A percentile compares a stretch with the other conserved stretches of the same genome.
phyloP scores from a whole-genome alignment of 2,888 invertebrate species.

The Nycteola revayana region DNA sequence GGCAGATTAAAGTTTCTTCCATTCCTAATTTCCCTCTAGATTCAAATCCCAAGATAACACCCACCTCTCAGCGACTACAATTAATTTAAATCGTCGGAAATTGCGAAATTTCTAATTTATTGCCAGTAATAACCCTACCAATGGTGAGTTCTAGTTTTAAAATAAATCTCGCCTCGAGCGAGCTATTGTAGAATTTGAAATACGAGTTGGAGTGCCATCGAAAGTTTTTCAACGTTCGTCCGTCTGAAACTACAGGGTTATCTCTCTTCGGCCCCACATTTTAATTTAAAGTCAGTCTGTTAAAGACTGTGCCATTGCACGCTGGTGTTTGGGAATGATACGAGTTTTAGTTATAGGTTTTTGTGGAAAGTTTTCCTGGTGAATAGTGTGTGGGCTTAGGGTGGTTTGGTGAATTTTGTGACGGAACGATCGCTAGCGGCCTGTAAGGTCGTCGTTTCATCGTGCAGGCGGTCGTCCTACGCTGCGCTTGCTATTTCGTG shows the following conservation, averaged over 20 bases:
- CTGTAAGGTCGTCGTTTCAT: too few species aligned
- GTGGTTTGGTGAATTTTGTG: too few species aligned
- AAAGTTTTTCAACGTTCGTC: constrained; percentile 48
- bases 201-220: constrained; percentile 42
- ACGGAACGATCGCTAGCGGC: too few species aligned
- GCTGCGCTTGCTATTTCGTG: too few species aligned
- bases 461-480: too few species aligned
- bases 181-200: constrained; percentile 44
- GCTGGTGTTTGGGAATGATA: constrained; percentile 15
- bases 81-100: constrained; percentile 29
- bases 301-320: constrained; percentile 15
- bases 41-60: too few species aligned
- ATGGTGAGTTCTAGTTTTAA: constrained; percentile 32
- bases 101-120: constrained; percentile 35
- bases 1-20: too few species aligned
- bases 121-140: constrained; percentile 27
- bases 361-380: constrained; percentile 2
- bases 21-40: too few species aligned
- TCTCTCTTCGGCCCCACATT: constrained; percentile 21
- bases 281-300: constrained; percentile 33
- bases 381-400: too few species aligned
- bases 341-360: constrained; percentile 12
- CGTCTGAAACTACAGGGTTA: constrained; percentile 27
- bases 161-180: constrained; percentile 31
- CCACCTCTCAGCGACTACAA: constrained; percentile 5